Evolutionary conservation across 2,113 vertebrate species (phyloP).

Genomic region (Oriolus oriolus): DNA sequence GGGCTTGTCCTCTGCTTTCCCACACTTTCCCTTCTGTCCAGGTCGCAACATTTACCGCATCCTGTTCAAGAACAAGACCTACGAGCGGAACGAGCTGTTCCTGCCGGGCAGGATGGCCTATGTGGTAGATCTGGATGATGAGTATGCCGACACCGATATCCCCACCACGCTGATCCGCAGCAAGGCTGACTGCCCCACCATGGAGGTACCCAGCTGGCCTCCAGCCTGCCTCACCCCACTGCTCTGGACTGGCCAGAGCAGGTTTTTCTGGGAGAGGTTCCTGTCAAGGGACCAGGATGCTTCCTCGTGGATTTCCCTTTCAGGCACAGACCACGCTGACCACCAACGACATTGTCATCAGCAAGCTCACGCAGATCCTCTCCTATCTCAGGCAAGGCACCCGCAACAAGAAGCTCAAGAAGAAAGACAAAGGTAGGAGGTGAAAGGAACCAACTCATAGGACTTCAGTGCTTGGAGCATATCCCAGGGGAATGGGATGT

Average conservation of each 20-base stretch:
- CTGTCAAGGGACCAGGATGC: accelerated
- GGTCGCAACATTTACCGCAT: conserved; percentile 93
- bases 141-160: conserved; percentile 95
- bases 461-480: not conserved
- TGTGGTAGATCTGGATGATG: conserved; percentile 95
- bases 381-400: conserved; percentile 96
- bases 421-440: conserved; percentile 91
- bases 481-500: accelerated
- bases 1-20: not conserved
- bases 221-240: accelerated
- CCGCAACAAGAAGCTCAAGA: conserved; percentile 96
- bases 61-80: conserved; percentile 85
- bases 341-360: conserved; percentile 98
- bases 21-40: not conserved
- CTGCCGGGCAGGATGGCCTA: conserved; percentile 96
- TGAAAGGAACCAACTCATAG: not conserved
- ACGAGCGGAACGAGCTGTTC: conserved; percentile 94
- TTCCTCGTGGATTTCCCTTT: conserved; percentile 20
- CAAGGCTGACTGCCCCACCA: conserved; percentile 97
- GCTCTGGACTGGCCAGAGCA: not conserved
- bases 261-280: not conserved
- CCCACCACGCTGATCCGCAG: conserved; percentile 96
- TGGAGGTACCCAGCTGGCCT: conserved; percentile 81
- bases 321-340: conserved; percentile 97
- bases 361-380: conserved; percentile 96